phyloP scores from a whole-genome alignment of 1,140 invertebrate genomes.

The Anagrus nilaparvatae region DNA sequence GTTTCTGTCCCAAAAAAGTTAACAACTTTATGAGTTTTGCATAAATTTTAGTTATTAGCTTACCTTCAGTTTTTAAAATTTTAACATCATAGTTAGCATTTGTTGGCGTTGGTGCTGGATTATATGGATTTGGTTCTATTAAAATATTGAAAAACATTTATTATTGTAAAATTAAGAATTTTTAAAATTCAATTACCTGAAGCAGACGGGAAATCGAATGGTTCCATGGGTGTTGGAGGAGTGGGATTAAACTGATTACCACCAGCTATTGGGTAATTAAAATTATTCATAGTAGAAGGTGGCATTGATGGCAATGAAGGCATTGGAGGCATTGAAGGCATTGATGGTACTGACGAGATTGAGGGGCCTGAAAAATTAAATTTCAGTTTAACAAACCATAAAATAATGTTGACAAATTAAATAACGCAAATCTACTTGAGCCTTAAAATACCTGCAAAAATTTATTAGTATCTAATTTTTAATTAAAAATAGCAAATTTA shows the following conservation, averaged over 20 bases:
- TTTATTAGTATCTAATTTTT: too few species aligned
- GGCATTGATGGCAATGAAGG: background rate
- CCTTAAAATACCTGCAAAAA: too few species aligned
- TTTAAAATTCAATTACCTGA: constrained; percentile 15
- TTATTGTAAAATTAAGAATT: constrained; percentile 1
- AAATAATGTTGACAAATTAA: too few species aligned
- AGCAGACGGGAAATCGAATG: constrained; percentile 26
- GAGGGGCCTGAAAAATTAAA: too few species aligned
- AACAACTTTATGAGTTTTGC: too few species aligned
- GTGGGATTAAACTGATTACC: constrained; percentile 9
- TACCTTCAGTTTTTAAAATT: constrained; percentile 19
- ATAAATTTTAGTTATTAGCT: background rate
- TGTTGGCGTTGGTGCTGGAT: constrained; percentile 30
- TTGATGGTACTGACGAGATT: too few species aligned
- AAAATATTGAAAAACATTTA: constrained; percentile 16
- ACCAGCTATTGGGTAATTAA: background rate
- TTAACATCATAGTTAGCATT: constrained; percentile 20
- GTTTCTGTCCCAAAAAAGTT: too few species aligned
- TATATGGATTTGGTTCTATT: constrained; percentile 25
- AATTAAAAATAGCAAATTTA: too few species aligned
- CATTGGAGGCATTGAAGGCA: background rate
- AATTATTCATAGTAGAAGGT: too few species aligned
- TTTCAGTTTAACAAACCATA: too few species aligned
- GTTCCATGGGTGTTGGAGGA: constrained; percentile 18
- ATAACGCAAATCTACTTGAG: too few species aligned